phyloP scores from a whole-genome alignment of 2,113 vertebrate genomes.

The Corvus cornix region DNA sequence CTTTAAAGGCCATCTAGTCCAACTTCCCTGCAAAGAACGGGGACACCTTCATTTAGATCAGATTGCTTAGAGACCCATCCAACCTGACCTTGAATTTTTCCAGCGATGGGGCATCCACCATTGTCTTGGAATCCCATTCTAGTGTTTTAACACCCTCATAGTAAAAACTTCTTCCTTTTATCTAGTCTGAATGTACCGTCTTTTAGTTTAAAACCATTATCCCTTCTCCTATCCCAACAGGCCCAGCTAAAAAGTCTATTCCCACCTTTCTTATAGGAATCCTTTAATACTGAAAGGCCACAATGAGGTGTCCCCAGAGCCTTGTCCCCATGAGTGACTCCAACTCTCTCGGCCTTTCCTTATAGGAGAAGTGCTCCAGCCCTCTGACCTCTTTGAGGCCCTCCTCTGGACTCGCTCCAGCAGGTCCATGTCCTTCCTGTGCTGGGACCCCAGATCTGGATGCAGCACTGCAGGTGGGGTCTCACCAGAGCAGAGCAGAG shows the following conservation, averaged over 20 bases:
- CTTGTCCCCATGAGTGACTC: background rate
- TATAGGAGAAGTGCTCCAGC: fast-evolving
- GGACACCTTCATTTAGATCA: background rate
- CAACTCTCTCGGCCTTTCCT: background rate
- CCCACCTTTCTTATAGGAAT: background rate
- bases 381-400: fast-evolving
- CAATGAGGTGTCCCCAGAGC: too few species aligned
- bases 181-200: background rate
- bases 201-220: background rate
- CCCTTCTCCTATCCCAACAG: background rate
- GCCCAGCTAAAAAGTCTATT: too few species aligned
- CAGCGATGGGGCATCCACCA: too few species aligned
- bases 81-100: background rate
- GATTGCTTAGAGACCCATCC: background rate
- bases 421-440: fast-evolving
- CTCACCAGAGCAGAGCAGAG: background rate
- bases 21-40: background rate
- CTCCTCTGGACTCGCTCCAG: background rate
- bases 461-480: fast-evolving
- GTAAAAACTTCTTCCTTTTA: background rate
- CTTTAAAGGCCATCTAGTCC: background rate
- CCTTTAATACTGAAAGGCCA: background rate
- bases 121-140: background rate
- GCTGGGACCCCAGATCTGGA: background rate
- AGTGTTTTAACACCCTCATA: background rate